Base-by-base conservation (phyloP, 2,888 invertebrate species). In the Amiota minor region DNA sequence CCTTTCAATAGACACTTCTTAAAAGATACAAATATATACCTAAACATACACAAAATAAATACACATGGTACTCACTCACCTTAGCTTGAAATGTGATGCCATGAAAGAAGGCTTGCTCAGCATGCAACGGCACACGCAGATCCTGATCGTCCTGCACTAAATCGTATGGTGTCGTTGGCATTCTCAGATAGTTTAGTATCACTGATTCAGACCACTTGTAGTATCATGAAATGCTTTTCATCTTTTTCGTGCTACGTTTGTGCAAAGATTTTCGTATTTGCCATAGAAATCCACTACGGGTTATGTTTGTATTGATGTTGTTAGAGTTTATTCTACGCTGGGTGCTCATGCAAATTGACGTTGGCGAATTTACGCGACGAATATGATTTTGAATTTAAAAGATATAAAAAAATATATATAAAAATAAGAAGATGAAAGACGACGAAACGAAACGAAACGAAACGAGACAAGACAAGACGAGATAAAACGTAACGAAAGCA, bases 61-160 rank as follows among this genome's bases (percentile, higher is more conserved):
- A 20, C n/a, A 49, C 55, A 12, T 53, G 1, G 9, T 18, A 1
- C 11, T 20, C n/a, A 84, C 91, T 91, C 91, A 98, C 98, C 96
- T 98, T 98, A 82, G 97, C 98, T 91, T 97, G 96, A 91, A 98
- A 99, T 85, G 95, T 94, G 90, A 99, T 98, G 84, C 99, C 99
- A 83, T 97, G 95, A 74, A 89, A 89, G 91, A 98, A 99, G 78
- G 98, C 98, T 91, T 98, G 97, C 81, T 99, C 99, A 75, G 97
- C 95, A 90, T 98, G 97, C 81, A 98, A 91, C n/a, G 98, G 98
- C 88, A 98, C 97, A 88, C 97, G 93, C 77, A 96, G 95, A 90
- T 99, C 98, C 90, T 95, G 97, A 88, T 98, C 98, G 91, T 98
- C 98, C 84, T 96, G 95, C 87, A 99, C 98, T 91, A 98, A 92